Evolutionary conservation across 2,888 invertebrate genomes (phyloP), one percentile per base, ranked within the genome.

Genomic region (Cyrtodaria siliqua): DNA sequence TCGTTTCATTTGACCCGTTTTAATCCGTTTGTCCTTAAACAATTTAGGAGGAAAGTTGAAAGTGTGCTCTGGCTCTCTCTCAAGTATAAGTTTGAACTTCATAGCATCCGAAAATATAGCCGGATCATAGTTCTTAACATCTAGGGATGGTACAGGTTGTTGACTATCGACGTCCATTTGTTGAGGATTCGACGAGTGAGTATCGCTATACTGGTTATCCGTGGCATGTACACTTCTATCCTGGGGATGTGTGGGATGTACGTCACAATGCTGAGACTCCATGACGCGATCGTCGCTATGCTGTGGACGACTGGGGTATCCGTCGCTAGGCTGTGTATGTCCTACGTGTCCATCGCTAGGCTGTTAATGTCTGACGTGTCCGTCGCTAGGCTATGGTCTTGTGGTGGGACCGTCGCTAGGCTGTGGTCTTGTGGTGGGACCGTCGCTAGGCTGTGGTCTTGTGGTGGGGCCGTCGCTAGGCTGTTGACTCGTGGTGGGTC

Each of bases 11-110:
- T 53, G 27, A 40, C 79, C 71, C 8, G 16, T 40, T 64, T 75
- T 74, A n/a, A 3, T 44, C 16, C 61, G n/a, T 49, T 73, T 73
- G 20, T 70, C 80, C 38, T 76, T 73, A 26, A 56, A 73, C 4
- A 44, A 18, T 59, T 71, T 67, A 9, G 66, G 27, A 20, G 76
- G 76, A 70, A 76, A 70, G 4, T 2, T 70, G 53, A 63, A 76
- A 38, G 20, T 60, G 18, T 42, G 23, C 9, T 66, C 53, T 26
- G 75, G 75, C 42, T 73, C 56, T 56, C 67, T 56, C 24, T 68
- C 16, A 6, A 4, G 26, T 26, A 66, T 72, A 27, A 68, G 33
- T 16, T 26, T 23, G 26, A 49, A 50, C 62, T 55, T 73, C 47
- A 67, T 47, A 9, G 18, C 73, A 67, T 73, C 73, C 38, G 69